These are phyloP conservation scores for Latrodectus geometricus DNA, from an alignment of 1,140 invertebrate genomes.

Conservation along the genomic window DNA sequence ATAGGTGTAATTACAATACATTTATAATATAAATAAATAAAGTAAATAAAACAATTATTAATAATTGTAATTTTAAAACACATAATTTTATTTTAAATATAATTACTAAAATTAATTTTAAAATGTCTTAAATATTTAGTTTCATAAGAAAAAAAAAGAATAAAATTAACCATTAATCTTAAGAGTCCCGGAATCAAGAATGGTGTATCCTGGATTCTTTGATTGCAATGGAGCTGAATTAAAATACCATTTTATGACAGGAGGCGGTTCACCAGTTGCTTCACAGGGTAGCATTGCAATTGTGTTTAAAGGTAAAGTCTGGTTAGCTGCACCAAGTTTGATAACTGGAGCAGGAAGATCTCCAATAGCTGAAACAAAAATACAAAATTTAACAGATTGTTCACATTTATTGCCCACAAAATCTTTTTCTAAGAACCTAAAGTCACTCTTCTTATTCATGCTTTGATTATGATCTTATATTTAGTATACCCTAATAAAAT, in stretches of 20 bases:
- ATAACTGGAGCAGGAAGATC: conserved; percentile 92
- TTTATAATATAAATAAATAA: too few relatives aligned
- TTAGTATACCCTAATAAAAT: too few relatives aligned
- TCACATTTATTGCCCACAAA: too few relatives aligned
- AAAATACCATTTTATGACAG: conserved; percentile 80
- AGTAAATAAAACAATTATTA: neutral
- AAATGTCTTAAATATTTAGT: too few relatives aligned
- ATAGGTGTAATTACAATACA: too few relatives aligned
- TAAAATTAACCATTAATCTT: conserved; percentile 79
- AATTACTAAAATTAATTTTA: too few relatives aligned
- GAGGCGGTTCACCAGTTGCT: conserved; percentile 78
- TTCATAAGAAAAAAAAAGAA: neutral
- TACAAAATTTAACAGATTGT: too few relatives aligned
- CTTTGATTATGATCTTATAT: too few relatives aligned
- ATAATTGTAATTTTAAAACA: conserved; percentile 1
- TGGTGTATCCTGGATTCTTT: conserved; percentile 68
- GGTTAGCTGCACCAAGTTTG: conserved; percentile 89
- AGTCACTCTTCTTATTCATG: too few relatives aligned
- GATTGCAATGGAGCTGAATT: conserved; percentile 56
- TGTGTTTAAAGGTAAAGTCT: conserved; percentile 85
- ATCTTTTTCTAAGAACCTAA: too few relatives aligned
- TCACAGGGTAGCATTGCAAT: conserved; percentile 86
- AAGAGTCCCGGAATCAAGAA: conserved; percentile 79
- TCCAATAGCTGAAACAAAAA: conserved; percentile 74
- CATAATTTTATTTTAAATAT: neutral